A percentile compares a stretch with the other conserved stretches of the same genome.
Conservation (phyloP, 2,888 invertebrate species). For the Pammene aurita region DNA sequence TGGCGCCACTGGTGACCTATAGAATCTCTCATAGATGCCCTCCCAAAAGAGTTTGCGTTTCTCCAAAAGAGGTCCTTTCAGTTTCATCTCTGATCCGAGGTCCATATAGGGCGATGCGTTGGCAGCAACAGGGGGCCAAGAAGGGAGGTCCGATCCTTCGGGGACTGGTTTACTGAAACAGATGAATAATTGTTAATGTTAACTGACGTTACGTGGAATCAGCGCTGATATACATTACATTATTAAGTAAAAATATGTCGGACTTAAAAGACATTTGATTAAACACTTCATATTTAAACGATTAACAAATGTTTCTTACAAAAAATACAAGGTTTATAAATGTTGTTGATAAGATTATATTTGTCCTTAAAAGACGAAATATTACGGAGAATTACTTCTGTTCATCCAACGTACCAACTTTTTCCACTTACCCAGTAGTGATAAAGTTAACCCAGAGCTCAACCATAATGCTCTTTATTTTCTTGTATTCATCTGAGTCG, state of each 20-base stretch:
- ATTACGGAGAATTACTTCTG: no score
- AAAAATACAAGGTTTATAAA: no score
- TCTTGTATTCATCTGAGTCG: conserved; percentile 1
- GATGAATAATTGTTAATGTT: background rate
- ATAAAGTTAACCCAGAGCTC: conserved; percentile 27
- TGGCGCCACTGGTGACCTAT: conserved; percentile 24
- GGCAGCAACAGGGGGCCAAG: conserved; percentile 52
- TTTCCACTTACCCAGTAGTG: conserved; percentile 11
- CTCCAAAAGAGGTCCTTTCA: conserved; percentile 34
- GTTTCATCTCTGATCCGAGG: conserved; percentile 45
- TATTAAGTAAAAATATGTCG: no score
- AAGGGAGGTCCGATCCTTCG: conserved; percentile 41
- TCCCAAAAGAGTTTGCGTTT: conserved; percentile 41
- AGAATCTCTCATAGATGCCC: conserved; percentile 34
- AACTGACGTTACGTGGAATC: background rate
- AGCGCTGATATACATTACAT: no score
- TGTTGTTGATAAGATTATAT: no score
- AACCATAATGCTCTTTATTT: conserved; percentile 7
- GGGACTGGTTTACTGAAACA: background rate
- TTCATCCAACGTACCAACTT: no score
- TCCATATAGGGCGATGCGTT: conserved; percentile 54
- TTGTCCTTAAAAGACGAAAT: no score
- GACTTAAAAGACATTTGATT: no score
- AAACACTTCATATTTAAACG: no score
- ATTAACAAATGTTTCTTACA: no score